phyloP scores from a whole-genome alignment of 2,888 invertebrate genomes.

The Dryococelus australis region DNA sequence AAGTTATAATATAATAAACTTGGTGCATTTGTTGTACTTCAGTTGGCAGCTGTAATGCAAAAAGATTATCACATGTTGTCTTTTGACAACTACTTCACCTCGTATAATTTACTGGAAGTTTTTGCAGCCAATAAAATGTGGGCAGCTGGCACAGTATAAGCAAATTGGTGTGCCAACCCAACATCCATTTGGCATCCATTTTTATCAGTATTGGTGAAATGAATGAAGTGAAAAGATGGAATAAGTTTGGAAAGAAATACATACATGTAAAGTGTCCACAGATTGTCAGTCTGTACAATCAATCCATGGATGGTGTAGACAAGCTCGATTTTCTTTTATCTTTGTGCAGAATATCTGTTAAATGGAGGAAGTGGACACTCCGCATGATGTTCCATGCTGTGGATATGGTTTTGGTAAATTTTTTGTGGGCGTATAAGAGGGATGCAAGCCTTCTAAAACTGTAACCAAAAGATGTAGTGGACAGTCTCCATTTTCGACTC shows the following conservation, averaged over 20 bases:
- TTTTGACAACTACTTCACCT: constrained; percentile 22
- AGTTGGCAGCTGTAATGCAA: not conserved
- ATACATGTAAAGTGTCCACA: not conserved
- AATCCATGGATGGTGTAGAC: not conserved
- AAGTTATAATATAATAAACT: too few relatives aligned
- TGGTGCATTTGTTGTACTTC: not conserved
- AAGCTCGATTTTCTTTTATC: not conserved
- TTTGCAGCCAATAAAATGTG: not conserved
- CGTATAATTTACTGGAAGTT: constrained; percentile 22
- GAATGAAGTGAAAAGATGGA: not conserved
- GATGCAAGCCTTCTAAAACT: not conserved
- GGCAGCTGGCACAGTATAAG: not conserved
- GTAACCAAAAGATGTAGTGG: not conserved
- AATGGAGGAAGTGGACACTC: not conserved
- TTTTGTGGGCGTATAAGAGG: not conserved
- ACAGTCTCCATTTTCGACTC: not conserved
- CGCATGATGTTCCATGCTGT: not conserved
- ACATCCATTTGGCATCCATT: not conserved
- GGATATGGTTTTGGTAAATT: not conserved
- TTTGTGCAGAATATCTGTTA: not conserved
- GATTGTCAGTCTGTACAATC: not conserved
- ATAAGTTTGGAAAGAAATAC: not conserved
- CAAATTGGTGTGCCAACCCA: constrained; percentile 21
- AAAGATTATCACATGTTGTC: not conserved
- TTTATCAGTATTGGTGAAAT: constrained; percentile 31